Conservation (phyloP, 1,140 invertebrate genomes). For the Caerostris darwini region DNA sequence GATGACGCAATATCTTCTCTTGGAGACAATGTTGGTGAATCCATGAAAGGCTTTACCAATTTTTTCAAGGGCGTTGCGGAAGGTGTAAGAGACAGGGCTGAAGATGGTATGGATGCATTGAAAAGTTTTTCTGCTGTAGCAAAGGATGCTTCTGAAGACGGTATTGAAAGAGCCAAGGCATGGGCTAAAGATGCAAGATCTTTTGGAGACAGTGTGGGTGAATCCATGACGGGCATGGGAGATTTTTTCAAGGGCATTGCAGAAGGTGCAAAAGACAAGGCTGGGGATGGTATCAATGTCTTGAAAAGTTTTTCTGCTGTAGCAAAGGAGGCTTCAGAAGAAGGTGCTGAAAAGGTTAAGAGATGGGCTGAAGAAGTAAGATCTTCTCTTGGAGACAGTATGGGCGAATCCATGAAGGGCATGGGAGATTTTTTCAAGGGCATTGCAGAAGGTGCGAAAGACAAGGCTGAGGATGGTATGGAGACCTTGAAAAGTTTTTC, state of each 20-base stretch:
- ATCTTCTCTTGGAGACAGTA: not conserved
- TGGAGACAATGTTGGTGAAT: not conserved
- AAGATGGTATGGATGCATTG: not conserved
- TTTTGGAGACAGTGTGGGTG: not conserved
- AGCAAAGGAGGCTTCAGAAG: constrained; percentile 38
- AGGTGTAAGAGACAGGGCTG: constrained; percentile 34
- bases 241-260: constrained; percentile 10
- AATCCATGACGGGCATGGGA: constrained; percentile 4
- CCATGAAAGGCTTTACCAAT: constrained; percentile 9
- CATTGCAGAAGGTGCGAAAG: constrained; percentile 44
- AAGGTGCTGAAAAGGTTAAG: not conserved
- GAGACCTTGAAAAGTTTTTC: not conserved
- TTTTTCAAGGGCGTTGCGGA: constrained; percentile 44
- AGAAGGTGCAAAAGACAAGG: constrained; percentile 32
- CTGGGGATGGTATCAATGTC: not conserved
- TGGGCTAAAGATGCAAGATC: not conserved
- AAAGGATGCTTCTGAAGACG: constrained; percentile 36
- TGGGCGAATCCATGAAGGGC: constrained; percentile 25
- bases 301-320: not conserved
- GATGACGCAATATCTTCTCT: not conserved
- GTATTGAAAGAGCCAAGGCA: not conserved
- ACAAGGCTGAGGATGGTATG: constrained; percentile 15
- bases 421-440: constrained; percentile 18
- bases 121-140: constrained; percentile 2
- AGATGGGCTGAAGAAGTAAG: not conserved